Conservation (phyloP, 2,888 invertebrate genomes). For the Harpalus rufipes region DNA sequence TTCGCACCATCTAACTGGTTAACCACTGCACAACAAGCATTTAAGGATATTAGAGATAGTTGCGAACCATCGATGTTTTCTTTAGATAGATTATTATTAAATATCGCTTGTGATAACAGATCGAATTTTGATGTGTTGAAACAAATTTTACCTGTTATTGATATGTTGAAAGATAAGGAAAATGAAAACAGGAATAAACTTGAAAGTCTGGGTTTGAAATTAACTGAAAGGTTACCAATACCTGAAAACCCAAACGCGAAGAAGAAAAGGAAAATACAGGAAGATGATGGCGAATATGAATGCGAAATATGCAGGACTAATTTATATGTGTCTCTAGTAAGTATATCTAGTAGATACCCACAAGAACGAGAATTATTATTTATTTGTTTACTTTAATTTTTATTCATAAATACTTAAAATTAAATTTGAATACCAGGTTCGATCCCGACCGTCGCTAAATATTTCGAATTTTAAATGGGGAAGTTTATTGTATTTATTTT, state of each 20-base stretch:
- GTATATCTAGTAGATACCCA: too few species aligned
- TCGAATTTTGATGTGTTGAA: conserved; percentile 83
- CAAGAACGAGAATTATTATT: too few species aligned
- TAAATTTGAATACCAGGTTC: too few species aligned
- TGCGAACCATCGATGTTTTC: conserved; percentile 96
- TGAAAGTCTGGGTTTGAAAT: conserved; percentile 81
- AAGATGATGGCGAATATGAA: conserved; percentile 85
- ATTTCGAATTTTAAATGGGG: too few species aligned
- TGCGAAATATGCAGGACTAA: conserved; percentile 91
- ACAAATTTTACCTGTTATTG: conserved; percentile 83
- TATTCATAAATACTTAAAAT: too few species aligned
- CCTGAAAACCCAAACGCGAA: conserved; percentile 79
- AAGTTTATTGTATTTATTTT: too few species aligned
- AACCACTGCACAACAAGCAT: conserved; percentile 84
- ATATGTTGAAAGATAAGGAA: conserved; percentile 82
- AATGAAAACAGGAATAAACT: conserved; percentile 82
- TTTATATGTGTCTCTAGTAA: conserved; percentile 90
- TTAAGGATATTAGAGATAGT: conserved; percentile 88
- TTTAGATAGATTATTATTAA: conserved; percentile 88
- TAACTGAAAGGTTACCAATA: conserved; percentile 82
- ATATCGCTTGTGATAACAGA: conserved; percentile 84
- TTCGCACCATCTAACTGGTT: conserved; percentile 92
- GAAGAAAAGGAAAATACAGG: conserved; percentile 78
- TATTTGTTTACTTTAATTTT: too few species aligned
- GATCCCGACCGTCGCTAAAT: too few species aligned